A percentile compares a stretch with the other conserved stretches of the same genome.
These are phyloP conservation scores for Torymus texanus DNA, from an alignment of 2,888 invertebrate genomes.

Conservation along the genomic window DNA sequence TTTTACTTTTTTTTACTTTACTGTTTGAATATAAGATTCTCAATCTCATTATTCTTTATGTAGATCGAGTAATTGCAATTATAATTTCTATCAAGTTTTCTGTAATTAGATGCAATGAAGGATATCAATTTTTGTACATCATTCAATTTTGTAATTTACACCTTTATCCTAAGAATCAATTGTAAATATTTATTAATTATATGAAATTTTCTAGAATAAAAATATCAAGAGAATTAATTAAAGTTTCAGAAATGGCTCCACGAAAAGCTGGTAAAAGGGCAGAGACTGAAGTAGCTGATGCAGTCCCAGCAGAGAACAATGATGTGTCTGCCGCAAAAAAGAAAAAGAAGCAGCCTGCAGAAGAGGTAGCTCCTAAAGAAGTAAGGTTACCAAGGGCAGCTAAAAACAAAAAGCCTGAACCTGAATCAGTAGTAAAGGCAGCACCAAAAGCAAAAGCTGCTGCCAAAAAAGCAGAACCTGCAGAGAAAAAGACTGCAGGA, in stretches of 20 bases:
- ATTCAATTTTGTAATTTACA: too few species aligned
- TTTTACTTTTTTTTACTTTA: too few species aligned
- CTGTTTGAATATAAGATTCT: too few species aligned
- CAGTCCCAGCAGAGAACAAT: slow-evolving; percentile 49
- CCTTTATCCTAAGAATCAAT: neutral
- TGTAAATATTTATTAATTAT: neutral
- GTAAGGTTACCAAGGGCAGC: slow-evolving; percentile 57
- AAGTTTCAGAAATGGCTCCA: slow-evolving; percentile 55
- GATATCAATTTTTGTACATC: too few species aligned
- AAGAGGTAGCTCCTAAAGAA: slow-evolving; percentile 44
- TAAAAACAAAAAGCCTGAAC: slow-evolving; percentile 53
- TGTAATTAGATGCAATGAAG: too few species aligned
- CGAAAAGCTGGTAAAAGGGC: slow-evolving; percentile 53
- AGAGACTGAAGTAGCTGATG: slow-evolving; percentile 47
- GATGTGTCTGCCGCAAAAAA: slow-evolving; percentile 58
- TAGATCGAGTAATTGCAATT: too few species aligned
- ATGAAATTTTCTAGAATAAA: neutral
- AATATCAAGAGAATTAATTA: neutral
- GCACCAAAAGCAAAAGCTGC: slow-evolving; percentile 44
- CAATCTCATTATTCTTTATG: too few species aligned
- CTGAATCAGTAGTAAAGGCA: slow-evolving; percentile 43
- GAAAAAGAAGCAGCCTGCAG: slow-evolving; percentile 46
- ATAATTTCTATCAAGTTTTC: too few species aligned
- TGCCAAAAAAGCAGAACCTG: slow-evolving; percentile 34
- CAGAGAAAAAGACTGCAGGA: slow-evolving; percentile 45